phyloP scores from a whole-genome alignment of 2,888 invertebrate genomes.

The Tromatobia lineatoria region DNA sequence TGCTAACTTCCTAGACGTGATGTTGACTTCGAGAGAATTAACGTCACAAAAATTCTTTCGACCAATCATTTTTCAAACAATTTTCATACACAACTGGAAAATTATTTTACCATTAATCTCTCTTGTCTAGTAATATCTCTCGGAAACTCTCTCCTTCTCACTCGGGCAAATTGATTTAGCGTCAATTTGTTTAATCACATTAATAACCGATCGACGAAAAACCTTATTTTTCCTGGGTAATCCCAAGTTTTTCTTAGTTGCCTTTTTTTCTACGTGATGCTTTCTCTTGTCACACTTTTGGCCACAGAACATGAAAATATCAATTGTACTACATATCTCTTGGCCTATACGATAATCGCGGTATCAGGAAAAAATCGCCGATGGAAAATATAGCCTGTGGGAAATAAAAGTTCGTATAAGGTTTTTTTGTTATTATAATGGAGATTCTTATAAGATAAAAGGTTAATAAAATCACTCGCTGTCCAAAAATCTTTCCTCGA shows the following conservation, averaged over 20 bases:
- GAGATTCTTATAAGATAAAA: no score
- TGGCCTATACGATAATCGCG: not conserved
- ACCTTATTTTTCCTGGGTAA: not conserved
- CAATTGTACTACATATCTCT: not conserved
- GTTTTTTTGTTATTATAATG: no score
- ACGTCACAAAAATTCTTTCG: not conserved
- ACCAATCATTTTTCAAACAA: not conserved
- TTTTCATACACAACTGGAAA: not conserved
- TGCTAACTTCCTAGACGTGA: not conserved
- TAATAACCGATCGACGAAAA: not conserved
- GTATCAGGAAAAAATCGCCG: no score
- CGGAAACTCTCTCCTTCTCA: not conserved
- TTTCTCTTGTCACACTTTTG: not conserved
- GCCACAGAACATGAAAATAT: not conserved
- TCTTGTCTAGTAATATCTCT: constrained; percentile 4
- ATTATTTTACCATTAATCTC: constrained; percentile 14
- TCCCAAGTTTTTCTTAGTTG: not conserved
- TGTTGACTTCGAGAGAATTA: not conserved
- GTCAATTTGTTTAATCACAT: not conserved
- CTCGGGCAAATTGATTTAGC: not conserved
- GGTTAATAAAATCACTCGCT: no score
- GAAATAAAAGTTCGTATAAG: no score
- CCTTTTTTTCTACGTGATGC: not conserved
- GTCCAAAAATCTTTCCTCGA: no score
- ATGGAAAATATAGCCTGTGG: no score